These are phyloP conservation scores for Plebejus melissa DNA, from an alignment of 2,888 invertebrate species.

Conservation along the genomic window DNA sequence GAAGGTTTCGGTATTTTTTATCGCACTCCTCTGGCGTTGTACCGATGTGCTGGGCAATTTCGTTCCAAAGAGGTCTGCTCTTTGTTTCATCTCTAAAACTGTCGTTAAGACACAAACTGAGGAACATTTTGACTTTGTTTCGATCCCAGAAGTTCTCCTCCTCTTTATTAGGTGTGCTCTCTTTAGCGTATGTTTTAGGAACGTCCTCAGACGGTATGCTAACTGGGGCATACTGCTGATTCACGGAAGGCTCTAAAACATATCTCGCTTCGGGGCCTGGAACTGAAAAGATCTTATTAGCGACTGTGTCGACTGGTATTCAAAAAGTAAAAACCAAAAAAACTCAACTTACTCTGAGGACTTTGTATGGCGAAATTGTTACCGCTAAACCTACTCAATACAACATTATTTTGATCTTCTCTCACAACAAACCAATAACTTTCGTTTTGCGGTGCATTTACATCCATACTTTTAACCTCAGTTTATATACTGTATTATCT, in stretches of 20 bases:
- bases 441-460: constrained; percentile 59
- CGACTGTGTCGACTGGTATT: neutral
- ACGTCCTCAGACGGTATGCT: constrained; percentile 44
- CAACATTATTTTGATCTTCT: constrained; percentile 69
- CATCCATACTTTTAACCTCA: constrained; percentile 47
- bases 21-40: constrained; percentile 59
- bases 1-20: constrained; percentile 61
- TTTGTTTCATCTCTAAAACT: constrained; percentile 53
- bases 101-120: constrained; percentile 57
- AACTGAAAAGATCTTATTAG: constrained; percentile 43
- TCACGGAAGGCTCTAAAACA: constrained; percentile 54
- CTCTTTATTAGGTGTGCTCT: constrained; percentile 41
- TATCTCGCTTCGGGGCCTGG: constrained; percentile 58
- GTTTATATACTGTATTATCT: no score
- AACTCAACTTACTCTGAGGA: constrained; percentile 53
- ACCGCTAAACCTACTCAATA: constrained; percentile 64
- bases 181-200: constrained; percentile 42
- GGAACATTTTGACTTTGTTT: constrained; percentile 58
- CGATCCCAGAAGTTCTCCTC: constrained; percentile 63
- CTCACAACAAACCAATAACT: constrained; percentile 70
- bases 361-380: constrained; percentile 66
- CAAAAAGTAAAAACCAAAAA: constrained; percentile 29
- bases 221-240: constrained; percentile 56
- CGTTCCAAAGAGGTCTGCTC: constrained; percentile 50
- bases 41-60: constrained; percentile 55